Evolutionary conservation across 2,113 vertebrate species (phyloP), one percentile per base, ranked within the genome.

Genomic region (Percina caprodes): DNA sequence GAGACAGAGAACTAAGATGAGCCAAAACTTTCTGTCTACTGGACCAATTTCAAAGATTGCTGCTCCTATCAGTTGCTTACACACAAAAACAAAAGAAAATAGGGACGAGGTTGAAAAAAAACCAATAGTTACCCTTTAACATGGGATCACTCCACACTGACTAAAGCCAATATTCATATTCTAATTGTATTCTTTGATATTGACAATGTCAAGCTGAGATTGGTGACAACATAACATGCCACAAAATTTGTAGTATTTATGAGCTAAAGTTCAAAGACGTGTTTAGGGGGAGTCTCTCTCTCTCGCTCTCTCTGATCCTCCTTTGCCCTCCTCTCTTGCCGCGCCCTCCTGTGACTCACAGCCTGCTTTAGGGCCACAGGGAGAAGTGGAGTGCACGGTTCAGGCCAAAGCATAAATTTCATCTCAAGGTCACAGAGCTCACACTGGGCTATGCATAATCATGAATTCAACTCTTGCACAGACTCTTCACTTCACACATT

Each of bases 391-490:
- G 87, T 23, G 73, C 63, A 74, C 26, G 54, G 83, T 80, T 83
- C 49, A 9, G 88, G 84, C 84, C 89, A 69, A 46, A 45, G 84
- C 91, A 92, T 93, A 88, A 91, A 92, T 91, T 90, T 92, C 88
- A 91, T 88, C 91, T 90, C 90, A 94, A 94, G 93, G 93, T 95
- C 72, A 71, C 62, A 65, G 84, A 75, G 84, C 86, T 91, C 89
- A 90, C 66, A 69, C 80, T 42, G 81, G 72, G 76, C 45, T 58
- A 72, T 89, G 88, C 89, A 93, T 94, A 93, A 88, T 81, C 90
- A 93, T 82, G 91, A 89, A 69, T 83, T 78, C 65, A 56, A 19
- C 80, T 82, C 84, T 71, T 69, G 48, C 79, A n/a, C 51, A 15
- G 63, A 56, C 86, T 78, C 80, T n/a, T 80, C 77, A 54, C 77